Conservation (phyloP, 2,113 vertebrate species). For the Martes martes region DNA sequence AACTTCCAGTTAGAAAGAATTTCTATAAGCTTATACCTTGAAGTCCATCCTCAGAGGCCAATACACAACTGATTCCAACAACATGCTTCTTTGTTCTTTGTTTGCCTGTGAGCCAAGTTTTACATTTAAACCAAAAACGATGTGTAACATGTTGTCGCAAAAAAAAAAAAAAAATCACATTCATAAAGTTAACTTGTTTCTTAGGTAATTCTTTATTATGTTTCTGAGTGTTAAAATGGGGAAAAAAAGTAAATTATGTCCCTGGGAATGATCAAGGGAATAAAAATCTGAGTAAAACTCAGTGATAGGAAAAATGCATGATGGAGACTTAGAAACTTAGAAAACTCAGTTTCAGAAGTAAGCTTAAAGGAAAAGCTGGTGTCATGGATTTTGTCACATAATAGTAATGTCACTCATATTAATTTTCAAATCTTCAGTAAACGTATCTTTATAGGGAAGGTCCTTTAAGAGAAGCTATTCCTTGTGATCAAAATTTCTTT, state of each 20-base stretch:
- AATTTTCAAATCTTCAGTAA: background rate
- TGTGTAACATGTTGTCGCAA: background rate
- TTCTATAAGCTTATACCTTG: conserved; percentile 19
- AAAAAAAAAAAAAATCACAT: background rate
- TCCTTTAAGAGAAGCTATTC: background rate
- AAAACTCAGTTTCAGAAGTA: background rate
- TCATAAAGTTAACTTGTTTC: background rate
- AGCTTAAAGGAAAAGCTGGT: background rate
- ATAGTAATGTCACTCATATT: background rate
- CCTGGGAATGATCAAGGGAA: background rate
- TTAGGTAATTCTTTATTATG: conserved; percentile 1
- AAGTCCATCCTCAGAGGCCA: conserved; percentile 45
- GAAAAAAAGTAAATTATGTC: background rate
- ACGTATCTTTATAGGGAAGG: background rate
- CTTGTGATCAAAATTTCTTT: background rate
- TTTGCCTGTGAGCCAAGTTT: conserved; percentile 32
- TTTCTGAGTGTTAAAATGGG: background rate
- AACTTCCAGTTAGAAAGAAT: conserved; percentile 28
- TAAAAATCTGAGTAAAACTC: background rate
- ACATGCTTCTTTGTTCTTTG: conserved; percentile 63
- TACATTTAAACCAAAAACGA: conserved; percentile 35
- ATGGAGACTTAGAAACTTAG: background rate
- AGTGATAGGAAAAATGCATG: background rate
- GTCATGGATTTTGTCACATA: background rate
- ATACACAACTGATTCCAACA: conserved; percentile 26